phyloP scores from a whole-genome alignment of 2,888 invertebrate genomes.

The Eudasyphora cyanicolor region DNA sequence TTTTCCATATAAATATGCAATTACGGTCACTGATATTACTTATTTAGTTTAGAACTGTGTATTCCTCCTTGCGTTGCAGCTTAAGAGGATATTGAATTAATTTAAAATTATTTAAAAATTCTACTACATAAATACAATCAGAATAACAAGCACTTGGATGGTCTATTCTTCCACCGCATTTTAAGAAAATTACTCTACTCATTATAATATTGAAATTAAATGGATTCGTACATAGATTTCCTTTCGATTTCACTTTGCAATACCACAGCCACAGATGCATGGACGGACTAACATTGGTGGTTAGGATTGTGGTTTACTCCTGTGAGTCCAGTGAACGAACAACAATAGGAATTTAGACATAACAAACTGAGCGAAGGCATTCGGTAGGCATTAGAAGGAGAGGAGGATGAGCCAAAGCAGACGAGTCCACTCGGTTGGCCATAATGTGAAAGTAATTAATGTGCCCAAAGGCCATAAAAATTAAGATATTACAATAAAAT shows the following conservation, averaged over 20 bases:
- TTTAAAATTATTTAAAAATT: too few relatives aligned
- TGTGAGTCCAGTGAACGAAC: not conserved
- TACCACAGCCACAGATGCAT: too few relatives aligned
- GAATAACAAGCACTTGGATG: too few relatives aligned
- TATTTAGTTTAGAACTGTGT: too few relatives aligned
- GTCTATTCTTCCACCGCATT: not conserved
- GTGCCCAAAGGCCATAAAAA: not conserved
- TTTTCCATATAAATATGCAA: too few relatives aligned
- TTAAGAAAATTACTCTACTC: not conserved
- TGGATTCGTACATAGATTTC: not conserved
- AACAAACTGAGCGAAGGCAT: not conserved
- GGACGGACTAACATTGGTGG: too few relatives aligned
- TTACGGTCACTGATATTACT: too few relatives aligned
- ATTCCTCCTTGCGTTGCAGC: too few relatives aligned
- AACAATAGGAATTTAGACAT: not conserved
- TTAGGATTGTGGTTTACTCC: too few relatives aligned
- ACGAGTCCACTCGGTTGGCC: not conserved
- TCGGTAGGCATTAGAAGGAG: not conserved
- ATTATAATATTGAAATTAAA: not conserved
- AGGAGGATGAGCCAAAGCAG: not conserved
- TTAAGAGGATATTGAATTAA: too few relatives aligned
- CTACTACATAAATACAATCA: too few relatives aligned
- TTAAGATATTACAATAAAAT: conserved; percentile 1
- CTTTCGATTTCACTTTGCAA: not conserved
- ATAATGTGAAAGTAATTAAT: not conserved